These are phyloP conservation scores for Silvanus unidentatus DNA, from an alignment of 2,888 invertebrate genomes.

Conservation along the genomic window DNA sequence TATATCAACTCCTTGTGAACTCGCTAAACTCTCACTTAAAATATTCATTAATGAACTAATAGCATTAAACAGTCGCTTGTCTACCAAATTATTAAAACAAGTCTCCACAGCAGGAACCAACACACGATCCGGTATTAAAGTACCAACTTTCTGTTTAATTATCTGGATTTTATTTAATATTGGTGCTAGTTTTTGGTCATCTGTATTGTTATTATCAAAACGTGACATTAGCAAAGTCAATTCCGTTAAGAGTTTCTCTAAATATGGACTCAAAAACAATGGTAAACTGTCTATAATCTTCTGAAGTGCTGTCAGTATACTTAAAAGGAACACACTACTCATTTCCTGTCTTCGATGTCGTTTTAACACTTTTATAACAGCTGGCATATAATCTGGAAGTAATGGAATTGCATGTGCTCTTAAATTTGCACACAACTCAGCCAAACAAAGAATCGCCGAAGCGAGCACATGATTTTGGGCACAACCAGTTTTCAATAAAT, in stretches of 20 bases:
- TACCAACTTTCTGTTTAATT: slow-evolving; percentile 63
- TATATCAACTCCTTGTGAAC: slow-evolving; percentile 58
- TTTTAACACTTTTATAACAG: slow-evolving; percentile 60
- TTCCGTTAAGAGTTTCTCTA: slow-evolving; percentile 64
- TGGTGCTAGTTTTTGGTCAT: slow-evolving; percentile 48
- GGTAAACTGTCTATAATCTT: slow-evolving; percentile 79
- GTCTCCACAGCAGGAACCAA: slow-evolving; percentile 68
- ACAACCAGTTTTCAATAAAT: slow-evolving; percentile 51
- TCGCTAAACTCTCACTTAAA: slow-evolving; percentile 64
- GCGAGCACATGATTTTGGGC: slow-evolving; percentile 61
- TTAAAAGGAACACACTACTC: slow-evolving; percentile 59
- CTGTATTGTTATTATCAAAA: slow-evolving; percentile 38
- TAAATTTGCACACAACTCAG: slow-evolving; percentile 70
- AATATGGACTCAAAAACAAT: slow-evolving; percentile 78
- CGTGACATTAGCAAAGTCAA: slow-evolving; percentile 51
- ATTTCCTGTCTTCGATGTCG: slow-evolving; percentile 55
- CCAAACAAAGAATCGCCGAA: slow-evolving; percentile 68
- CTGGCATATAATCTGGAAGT: slow-evolving; percentile 76
- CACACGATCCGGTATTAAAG: slow-evolving; percentile 64
- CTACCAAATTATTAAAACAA: slow-evolving; percentile 57
- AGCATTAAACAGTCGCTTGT: slow-evolving; percentile 55
- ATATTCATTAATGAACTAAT: slow-evolving; percentile 70
- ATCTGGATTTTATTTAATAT: slow-evolving; percentile 54
- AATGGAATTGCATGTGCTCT: slow-evolving; percentile 68
- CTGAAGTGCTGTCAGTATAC: slow-evolving; percentile 71